These are phyloP conservation scores for Pteria penguin DNA, from an alignment of 2,888 invertebrate genomes.

Conservation along the genomic window DNA sequence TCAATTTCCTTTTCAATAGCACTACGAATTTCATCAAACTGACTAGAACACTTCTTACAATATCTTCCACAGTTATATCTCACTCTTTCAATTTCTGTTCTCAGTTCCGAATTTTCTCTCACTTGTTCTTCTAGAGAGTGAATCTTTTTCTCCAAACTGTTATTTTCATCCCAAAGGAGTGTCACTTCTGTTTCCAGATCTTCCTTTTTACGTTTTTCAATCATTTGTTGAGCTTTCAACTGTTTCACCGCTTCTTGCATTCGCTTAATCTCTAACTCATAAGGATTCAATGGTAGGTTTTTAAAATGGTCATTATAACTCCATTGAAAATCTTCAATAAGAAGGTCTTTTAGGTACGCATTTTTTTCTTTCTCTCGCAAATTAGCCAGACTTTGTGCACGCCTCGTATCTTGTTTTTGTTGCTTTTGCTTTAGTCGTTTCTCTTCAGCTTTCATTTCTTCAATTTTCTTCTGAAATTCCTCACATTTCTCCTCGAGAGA, in stretches of 20 bases:
- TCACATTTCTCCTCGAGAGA: constrained; percentile 90
- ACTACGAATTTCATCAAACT: constrained; percentile 41
- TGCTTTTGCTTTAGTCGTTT: constrained; percentile 60
- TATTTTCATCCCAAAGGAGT: constrained; percentile 71
- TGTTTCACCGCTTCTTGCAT: constrained; percentile 73
- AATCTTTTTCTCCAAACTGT: constrained; percentile 66
- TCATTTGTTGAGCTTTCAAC: constrained; percentile 68
- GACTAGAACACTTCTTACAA: constrained; percentile 58
- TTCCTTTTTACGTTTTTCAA: constrained; percentile 70
- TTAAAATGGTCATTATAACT: constrained; percentile 69
- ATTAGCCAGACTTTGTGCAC: constrained; percentile 68
- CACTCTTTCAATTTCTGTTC: constrained; percentile 63
- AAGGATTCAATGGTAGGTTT: constrained; percentile 70
- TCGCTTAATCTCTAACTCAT: constrained; percentile 71
- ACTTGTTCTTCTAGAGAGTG: constrained; percentile 61
- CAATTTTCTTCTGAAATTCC: constrained; percentile 89
- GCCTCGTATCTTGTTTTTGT: constrained; percentile 67
- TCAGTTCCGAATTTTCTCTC: constrained; percentile 58
- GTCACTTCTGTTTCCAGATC: constrained; percentile 71
- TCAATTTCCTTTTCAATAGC: constrained; percentile 70
- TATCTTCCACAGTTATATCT: constrained; percentile 58
- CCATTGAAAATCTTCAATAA: constrained; percentile 60
- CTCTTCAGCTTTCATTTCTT: constrained; percentile 83
- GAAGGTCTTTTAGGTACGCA: constrained; percentile 67
- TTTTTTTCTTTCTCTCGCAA: constrained; percentile 60